Evolutionary conservation across 1,140 invertebrate genomes (phyloP).

Genomic region (Drosophila jambulina): DNA sequence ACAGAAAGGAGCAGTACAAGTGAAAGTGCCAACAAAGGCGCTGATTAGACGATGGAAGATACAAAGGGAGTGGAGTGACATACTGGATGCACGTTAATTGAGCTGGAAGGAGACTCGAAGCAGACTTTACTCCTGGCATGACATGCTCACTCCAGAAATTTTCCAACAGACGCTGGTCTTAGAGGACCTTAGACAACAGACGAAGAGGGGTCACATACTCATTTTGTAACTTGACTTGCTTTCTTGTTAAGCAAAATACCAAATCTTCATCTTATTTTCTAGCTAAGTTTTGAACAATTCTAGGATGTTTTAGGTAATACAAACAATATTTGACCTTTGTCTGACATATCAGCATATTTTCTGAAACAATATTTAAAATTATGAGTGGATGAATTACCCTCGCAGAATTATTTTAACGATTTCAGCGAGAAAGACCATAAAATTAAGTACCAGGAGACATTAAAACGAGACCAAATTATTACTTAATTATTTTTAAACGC

Average conservation of each 20-base stretch:
- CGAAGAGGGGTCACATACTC: too few relatives aligned
- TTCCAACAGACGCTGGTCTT: neutral
- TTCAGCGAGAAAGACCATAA: neutral
- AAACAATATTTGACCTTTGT: neutral
- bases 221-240: neutral
- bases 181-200: neutral
- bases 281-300: neutral
- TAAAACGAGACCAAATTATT: constrained; percentile 70
- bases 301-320: neutral
- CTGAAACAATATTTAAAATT: neutral
- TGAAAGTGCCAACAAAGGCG: constrained; percentile 73
- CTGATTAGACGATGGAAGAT: constrained; percentile 68
- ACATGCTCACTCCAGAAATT: too few relatives aligned
- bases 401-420: neutral
- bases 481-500: constrained; percentile 76
- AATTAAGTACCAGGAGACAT: constrained; percentile 10
- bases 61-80: constrained; percentile 18
- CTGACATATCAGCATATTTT: neutral
- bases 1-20: constrained; percentile 57
- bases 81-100: constrained; percentile 62
- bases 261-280: neutral
- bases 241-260: neutral
- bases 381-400: neutral
- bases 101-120: constrained; percentile 4
- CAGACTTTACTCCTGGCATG: neutral